phyloP scores from a whole-genome alignment of 2,888 invertebrate genomes.

The Drosophila eohydei region DNA sequence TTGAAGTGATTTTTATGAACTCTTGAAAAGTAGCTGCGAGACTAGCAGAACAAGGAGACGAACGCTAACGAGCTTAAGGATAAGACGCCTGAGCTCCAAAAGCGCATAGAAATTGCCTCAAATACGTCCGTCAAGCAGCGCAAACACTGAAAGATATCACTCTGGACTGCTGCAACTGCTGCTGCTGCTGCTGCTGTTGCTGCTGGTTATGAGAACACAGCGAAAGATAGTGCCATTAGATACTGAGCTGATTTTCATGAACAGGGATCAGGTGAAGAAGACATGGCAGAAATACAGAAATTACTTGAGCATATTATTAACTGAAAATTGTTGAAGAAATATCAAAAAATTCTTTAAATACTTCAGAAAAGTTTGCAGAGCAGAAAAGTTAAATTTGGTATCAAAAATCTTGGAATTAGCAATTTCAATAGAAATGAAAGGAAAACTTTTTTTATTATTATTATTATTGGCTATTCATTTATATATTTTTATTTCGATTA shows the following conservation, averaged over 20 bases:
- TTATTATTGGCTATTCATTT: too few species aligned
- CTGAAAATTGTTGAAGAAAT: background rate
- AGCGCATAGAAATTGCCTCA: conserved; percentile 46
- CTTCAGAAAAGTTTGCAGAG: too few species aligned
- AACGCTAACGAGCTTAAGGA: conserved; percentile 71
- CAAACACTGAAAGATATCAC: background rate
- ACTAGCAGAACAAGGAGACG: conserved; percentile 32
- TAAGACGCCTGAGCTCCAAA: conserved; percentile 36
- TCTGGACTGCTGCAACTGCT: background rate
- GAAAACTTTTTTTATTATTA: too few species aligned
- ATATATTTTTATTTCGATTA: too few species aligned
- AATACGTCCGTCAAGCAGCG: conserved; percentile 12
- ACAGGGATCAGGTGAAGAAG: background rate
- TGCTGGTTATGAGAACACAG: background rate
- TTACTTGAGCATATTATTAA: background rate
- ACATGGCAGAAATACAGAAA: background rate
- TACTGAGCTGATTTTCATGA: background rate
- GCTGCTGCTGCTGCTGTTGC: background rate
- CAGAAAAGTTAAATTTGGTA: too few species aligned
- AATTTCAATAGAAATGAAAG: too few species aligned
- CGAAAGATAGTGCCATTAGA: background rate
- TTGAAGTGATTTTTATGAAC: conserved; percentile 79
- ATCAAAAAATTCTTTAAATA: too few species aligned
- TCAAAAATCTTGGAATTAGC: too few species aligned
- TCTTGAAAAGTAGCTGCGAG: conserved; percentile 63